A percentile compares a stretch with the other conserved stretches of the same genome.
phyloP scores from a whole-genome alignment of 1,140 invertebrate species.

The Rhyzopertha dominica region DNA sequence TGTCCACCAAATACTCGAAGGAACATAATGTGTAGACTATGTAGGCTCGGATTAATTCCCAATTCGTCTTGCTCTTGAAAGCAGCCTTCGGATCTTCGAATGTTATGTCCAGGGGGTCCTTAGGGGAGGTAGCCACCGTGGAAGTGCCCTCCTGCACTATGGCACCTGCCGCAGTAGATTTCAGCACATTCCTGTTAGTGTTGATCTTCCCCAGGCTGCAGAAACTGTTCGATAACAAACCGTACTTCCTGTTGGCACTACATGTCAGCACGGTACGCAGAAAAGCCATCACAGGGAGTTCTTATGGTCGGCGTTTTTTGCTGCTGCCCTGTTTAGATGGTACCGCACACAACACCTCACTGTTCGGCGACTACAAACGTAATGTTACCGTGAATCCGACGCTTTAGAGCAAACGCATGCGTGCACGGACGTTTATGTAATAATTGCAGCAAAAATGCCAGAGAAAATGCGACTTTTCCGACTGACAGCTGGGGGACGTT shows the following conservation, averaged over 20 bases:
- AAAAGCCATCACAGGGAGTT: slow-evolving; percentile 46
- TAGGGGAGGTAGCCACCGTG: slow-evolving; percentile 29
- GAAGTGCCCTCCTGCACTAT: slow-evolving; percentile 20
- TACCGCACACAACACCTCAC: too few relatives aligned
- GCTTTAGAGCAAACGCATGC: too few relatives aligned
- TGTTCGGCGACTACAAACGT: too few relatives aligned
- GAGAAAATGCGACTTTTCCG: too few relatives aligned
- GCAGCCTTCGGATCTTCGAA: slow-evolving; percentile 77
- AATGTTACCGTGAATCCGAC: too few relatives aligned
- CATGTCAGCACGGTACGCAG: slow-evolving; percentile 43
- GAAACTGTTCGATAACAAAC: slow-evolving; percentile 31
- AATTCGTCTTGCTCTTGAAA: slow-evolving; percentile 93
- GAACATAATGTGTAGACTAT: slow-evolving; percentile 92
- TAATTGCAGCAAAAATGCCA: too few relatives aligned
- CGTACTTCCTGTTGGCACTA: slow-evolving; percentile 42
- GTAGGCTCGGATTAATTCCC: slow-evolving; percentile 86
- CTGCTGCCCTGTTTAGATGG: too few relatives aligned
- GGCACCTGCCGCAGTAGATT: slow-evolving; percentile 27
- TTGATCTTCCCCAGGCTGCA: slow-evolving; percentile 28
- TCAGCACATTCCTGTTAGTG: slow-evolving; percentile 30
- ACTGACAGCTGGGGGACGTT: too few relatives aligned
- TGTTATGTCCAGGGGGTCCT: slow-evolving; percentile 80
- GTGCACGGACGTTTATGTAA: too few relatives aligned
- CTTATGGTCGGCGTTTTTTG: too few relatives aligned
- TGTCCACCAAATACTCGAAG: slow-evolving; percentile 82